Percentiles rank a stretch among this genome's conserved stretches.
Conservation (phyloP, 2,113 vertebrate species). For the Tauraco erythrolophus region DNA sequence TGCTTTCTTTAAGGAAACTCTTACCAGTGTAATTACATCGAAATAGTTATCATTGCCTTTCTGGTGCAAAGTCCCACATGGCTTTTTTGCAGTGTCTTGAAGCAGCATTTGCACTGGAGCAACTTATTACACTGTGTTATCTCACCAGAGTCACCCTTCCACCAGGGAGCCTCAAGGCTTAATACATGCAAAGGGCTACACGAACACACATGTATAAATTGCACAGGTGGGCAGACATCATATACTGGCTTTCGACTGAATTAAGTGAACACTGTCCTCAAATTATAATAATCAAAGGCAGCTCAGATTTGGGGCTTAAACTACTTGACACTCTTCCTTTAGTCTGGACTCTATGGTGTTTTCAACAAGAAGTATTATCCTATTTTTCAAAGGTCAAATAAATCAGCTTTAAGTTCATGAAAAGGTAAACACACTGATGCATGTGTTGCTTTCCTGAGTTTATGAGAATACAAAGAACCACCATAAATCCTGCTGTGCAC, state of each 20-base stretch:
- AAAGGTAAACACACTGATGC: conserved; percentile 75
- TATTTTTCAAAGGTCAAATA: conserved; percentile 75
- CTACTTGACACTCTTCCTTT: conserved; percentile 21
- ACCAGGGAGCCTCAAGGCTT: neutral
- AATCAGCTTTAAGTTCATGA: conserved; percentile 74
- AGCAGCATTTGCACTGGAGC: neutral
- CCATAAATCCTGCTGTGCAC: conserved; percentile 66
- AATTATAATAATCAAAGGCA: conserved; percentile 37
- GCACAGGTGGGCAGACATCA: neutral
- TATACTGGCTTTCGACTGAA: neutral
- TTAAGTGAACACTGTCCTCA: neutral
- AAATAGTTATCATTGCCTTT: neutral
- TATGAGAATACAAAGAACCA: conserved; percentile 72
- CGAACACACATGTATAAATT: neutral
- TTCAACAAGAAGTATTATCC: conserved; percentile 69
- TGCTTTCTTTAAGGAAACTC: neutral
- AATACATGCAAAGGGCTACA: neutral
- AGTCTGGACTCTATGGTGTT: conserved; percentile 31
- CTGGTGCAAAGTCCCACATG: neutral
- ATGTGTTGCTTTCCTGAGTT: conserved; percentile 66
- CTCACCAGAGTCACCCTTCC: neutral
- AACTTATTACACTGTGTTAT: neutral
- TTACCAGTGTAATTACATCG: neutral
- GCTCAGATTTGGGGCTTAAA: neutral
- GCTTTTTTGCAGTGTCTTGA: neutral